These are phyloP conservation scores for Drosophila pseudotakahashii DNA, from an alignment of 2,888 invertebrate genomes.

Conservation along the genomic window DNA sequence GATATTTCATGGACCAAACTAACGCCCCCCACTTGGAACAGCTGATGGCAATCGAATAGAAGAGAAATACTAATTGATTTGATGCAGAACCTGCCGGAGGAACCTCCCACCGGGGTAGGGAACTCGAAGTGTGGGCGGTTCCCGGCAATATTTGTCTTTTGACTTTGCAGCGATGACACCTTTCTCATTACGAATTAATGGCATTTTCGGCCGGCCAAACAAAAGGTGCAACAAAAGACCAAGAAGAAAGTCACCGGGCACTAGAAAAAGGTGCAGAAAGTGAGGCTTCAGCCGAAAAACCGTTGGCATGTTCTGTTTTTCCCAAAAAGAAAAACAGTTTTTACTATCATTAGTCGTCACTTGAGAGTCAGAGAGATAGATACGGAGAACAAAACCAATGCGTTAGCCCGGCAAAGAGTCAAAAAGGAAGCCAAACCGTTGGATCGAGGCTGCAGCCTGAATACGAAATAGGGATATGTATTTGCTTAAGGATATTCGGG, in stretches of 20 bases:
- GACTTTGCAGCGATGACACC: constrained; percentile 74
- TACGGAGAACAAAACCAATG: constrained; percentile 39
- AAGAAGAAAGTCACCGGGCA: constrained; percentile 48
- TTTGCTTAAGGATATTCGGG: constrained; percentile 63
- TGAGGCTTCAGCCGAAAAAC: constrained; percentile 36
- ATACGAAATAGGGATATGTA: constrained; percentile 67
- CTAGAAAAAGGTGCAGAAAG: constrained; percentile 49
- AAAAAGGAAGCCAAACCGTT: constrained; percentile 39
- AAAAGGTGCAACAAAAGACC: constrained; percentile 47
- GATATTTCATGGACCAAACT: constrained; percentile 30
- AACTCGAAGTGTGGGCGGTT: constrained; percentile 57
- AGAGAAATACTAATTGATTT: constrained; percentile 78
- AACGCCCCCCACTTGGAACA: constrained; percentile 63
- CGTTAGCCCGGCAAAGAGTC: constrained; percentile 6
- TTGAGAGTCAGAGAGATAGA: constrained; percentile 37
- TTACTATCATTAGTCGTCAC: constrained; percentile 73
- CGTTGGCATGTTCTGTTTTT: constrained; percentile 27
- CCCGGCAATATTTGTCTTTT: constrained; percentile 74
- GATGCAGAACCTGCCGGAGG: constrained; percentile 69
- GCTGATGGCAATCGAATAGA: constrained; percentile 53
- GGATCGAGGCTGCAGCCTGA: constrained; percentile 47
- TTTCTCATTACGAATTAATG: constrained; percentile 82
- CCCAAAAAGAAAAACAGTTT: constrained; percentile 64
- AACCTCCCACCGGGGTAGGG: constrained; percentile 7
- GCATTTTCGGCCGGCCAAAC: constrained; percentile 56